Percentiles rank a stretch among this genome's conserved stretches.
Conservation (phyloP, 1,140 invertebrate species). For the Solenopsis fugax region DNA sequence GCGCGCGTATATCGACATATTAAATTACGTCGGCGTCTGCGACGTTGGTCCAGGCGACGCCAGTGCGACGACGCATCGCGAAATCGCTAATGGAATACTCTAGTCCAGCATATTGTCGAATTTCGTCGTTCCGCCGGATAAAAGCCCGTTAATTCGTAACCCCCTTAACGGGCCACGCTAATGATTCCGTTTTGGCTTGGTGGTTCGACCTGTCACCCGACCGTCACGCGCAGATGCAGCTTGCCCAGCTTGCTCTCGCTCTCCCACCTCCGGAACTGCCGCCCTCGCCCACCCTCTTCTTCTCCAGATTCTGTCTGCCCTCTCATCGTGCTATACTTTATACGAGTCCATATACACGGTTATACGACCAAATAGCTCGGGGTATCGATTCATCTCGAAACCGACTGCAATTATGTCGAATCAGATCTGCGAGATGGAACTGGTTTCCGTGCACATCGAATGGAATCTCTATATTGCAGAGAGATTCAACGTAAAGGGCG, state of each 20-base stretch:
- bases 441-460: neutral
- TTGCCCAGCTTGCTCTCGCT: conserved; percentile 56
- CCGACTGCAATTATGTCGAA: conserved; percentile 50
- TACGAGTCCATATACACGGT: conserved; percentile 30
- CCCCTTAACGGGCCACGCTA: conserved; percentile 78
- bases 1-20: conserved; percentile 68
- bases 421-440: conserved; percentile 27
- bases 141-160: conserved; percentile 77
- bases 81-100: conserved; percentile 83
- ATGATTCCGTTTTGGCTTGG: conserved; percentile 78
- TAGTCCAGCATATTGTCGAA: conserved; percentile 79
- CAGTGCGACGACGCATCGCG: conserved; percentile 69
- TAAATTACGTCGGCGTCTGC: conserved; percentile 73
- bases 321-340: conserved; percentile 52
- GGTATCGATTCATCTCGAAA: conserved; percentile 70
- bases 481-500: neutral
- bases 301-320: conserved; percentile 33
- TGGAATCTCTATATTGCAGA: neutral
- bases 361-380: conserved; percentile 13
- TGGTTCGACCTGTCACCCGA: conserved; percentile 73
- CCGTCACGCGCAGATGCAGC: conserved; percentile 76
- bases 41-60: conserved; percentile 64
- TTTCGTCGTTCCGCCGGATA: conserved; percentile 75
- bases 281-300: conserved; percentile 23
- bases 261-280: neutral